Base-by-base conservation (phyloP, 1,140 invertebrate genomes). In the Atta colombica region DNA sequence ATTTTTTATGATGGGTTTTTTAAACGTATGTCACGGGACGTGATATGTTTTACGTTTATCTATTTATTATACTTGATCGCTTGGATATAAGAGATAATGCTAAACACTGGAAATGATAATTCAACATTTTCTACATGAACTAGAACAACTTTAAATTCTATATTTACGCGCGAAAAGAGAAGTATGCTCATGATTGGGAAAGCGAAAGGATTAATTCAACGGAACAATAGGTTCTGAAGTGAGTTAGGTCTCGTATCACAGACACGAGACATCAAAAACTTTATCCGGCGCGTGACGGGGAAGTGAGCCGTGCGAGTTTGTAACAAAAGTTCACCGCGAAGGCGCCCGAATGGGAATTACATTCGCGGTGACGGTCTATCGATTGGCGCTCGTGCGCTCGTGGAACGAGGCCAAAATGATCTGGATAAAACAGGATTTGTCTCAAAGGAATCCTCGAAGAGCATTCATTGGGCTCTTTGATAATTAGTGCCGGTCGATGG, bases 211-310 rank as follows among this genome's bases (percentile, higher is more conserved):
- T 74, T 84, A 74, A 84, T 84, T 84, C 69, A 16, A 60, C n/a
- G 58, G 39, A 74, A 51, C 61, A 61, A 74, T 21, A 45, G 45
- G 25, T 49, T 49, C 16, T 35, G 8, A 55, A 18, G 3, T 39
- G 53, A 69, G 31, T 71, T 58, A 49, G 25, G 69, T 21, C 12
- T 35, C 53, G 25, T 74, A 82, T 82, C 68, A 58, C 58, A 45
- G 31, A n/a, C 71, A 63, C 74, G 49, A 53, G 75, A 66, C 63
- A 88, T 86, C 87, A 86, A 25, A 75, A 88, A 80, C 39, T 88
- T 89, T 89, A 35, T 61, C 14, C 61, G 45, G 55, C 55, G 60
- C 61, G 82, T 89, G 60, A 80, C 87, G 63, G 35, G 82, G 51
- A 71, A 78, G 61, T 35, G 55, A 61, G 14, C 21, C 25, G 10